Conservation (phyloP, 2,888 invertebrate genomes). For the Parochlus steinenii region DNA sequence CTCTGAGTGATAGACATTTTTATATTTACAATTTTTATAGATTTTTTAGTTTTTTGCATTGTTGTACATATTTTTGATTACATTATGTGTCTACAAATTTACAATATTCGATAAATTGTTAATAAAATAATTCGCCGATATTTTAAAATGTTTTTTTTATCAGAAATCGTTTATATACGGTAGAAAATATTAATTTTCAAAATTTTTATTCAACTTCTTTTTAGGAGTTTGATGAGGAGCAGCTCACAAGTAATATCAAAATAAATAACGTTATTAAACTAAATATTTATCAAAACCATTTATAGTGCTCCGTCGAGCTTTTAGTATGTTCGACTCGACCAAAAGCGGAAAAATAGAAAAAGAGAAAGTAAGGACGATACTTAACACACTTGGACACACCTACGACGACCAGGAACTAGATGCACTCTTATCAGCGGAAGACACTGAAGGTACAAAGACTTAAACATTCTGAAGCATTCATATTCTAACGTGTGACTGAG, state of each 20-base stretch:
- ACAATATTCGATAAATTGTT: no score
- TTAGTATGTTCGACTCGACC: conserved; percentile 71
- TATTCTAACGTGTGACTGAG: no score
- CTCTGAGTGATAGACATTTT: no score
- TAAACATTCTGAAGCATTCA: no score
- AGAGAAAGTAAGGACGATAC: conserved; percentile 60
- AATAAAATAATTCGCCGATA: no score
- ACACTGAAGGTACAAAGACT: conserved; percentile 70
- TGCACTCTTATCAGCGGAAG: conserved; percentile 56
- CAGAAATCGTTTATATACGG: background rate
- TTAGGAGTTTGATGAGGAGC: no score
- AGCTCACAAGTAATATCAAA: background rate
- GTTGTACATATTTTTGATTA: no score
- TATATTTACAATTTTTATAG: no score
- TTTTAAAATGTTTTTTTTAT: conserved; percentile 1
- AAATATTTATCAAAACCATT: conserved; percentile 12
- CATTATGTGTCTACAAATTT: no score
- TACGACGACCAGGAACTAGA: conserved; percentile 66
- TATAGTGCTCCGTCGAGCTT: conserved; percentile 60
- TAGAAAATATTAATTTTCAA: background rate
- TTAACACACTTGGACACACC: conserved; percentile 65
- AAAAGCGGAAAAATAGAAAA: conserved; percentile 65
- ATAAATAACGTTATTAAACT: conserved; percentile 5
- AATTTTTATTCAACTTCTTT: conserved; percentile 11
- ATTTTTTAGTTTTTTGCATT: no score